A percentile compares a stretch with the other conserved stretches of the same genome.
These are phyloP conservation scores for Spisula solida DNA, from an alignment of 2,888 invertebrate species.

Conservation along the genomic window DNA sequence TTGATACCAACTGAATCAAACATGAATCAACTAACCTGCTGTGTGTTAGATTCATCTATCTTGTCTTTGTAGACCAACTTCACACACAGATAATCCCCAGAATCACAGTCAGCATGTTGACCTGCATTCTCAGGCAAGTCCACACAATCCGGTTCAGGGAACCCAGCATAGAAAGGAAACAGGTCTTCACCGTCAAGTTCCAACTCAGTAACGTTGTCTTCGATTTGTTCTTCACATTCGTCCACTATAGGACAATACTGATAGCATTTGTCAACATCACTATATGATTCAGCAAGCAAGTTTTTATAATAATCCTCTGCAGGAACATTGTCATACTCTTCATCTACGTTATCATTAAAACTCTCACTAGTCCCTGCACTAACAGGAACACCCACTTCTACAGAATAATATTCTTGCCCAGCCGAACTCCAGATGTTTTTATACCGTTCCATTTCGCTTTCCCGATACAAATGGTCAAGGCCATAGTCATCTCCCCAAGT, in stretches of 20 bases:
- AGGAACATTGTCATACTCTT: conserved; percentile 42
- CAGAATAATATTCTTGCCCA: conserved; percentile 48
- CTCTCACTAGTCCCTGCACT: background rate
- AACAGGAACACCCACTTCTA: conserved; percentile 10
- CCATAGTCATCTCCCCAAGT: conserved; percentile 47
- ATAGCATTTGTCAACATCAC: background rate
- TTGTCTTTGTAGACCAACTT: conserved; percentile 67
- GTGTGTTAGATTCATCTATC: background rate
- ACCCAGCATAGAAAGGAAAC: conserved; percentile 35
- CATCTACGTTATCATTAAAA: conserved; percentile 2
- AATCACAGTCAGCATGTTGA: conserved; percentile 1
- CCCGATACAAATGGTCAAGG: conserved; percentile 43
- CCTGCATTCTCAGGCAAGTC: background rate
- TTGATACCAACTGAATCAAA: background rate
- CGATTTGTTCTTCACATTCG: background rate
- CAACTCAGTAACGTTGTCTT: conserved; percentile 11
- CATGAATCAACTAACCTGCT: background rate
- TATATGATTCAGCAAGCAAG: conserved; percentile 31
- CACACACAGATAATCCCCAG: conserved; percentile 60
- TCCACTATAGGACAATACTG: conserved; percentile 16
- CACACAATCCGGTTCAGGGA: conserved; percentile 28
- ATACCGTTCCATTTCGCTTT: conserved; percentile 54
- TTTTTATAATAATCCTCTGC: conserved; percentile 10
- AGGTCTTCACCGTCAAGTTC: conserved; percentile 1
- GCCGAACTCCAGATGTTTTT: conserved; percentile 67